These are phyloP conservation scores for Ernsta delagoae DNA, from an alignment of 2,888 invertebrate genomes.

Conservation along the genomic window DNA sequence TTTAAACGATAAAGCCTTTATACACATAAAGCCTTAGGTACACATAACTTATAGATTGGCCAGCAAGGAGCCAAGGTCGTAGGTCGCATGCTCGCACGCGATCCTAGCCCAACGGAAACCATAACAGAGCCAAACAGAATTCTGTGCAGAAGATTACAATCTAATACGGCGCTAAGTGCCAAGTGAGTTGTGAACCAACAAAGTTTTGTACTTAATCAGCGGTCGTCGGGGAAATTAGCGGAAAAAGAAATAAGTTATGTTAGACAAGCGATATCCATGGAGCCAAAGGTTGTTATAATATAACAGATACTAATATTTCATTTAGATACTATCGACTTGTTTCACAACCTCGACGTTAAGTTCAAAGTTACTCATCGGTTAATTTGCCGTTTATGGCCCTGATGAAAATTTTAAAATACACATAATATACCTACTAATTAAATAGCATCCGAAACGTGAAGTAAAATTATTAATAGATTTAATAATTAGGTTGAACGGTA, in stretches of 20 bases:
- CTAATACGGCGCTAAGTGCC: conserved; percentile 12
- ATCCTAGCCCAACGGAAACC: conserved; percentile 39
- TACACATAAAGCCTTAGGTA: no score
- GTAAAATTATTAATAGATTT: no score
- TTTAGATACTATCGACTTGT: no score
- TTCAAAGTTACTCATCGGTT: no score
- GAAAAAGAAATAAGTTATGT: neutral
- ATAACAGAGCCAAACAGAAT: conserved; percentile 28
- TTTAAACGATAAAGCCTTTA: conserved; percentile 5
- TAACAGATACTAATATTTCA: no score
- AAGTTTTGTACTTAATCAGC: conserved; percentile 13
- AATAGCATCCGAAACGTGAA: no score
- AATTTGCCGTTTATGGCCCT: no score
- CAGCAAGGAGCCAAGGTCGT: conserved; percentile 39
- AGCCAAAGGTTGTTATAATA: no score
- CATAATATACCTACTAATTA: no score
- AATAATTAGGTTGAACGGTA: no score
- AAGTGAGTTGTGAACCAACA: conserved; percentile 12
- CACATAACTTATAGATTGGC: conserved; percentile 1
- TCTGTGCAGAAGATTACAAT: conserved; percentile 24
- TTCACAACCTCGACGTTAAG: no score
- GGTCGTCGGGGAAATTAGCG: neutral
- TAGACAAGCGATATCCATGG: neutral
- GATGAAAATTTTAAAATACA: no score
- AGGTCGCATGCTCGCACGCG: conserved; percentile 43